Evolutionary conservation across 2,797 vertebrate species (phyloP), one percentile per base, ranked within the genome.

Genomic region (Chaenodraco wilsoni): DNA sequence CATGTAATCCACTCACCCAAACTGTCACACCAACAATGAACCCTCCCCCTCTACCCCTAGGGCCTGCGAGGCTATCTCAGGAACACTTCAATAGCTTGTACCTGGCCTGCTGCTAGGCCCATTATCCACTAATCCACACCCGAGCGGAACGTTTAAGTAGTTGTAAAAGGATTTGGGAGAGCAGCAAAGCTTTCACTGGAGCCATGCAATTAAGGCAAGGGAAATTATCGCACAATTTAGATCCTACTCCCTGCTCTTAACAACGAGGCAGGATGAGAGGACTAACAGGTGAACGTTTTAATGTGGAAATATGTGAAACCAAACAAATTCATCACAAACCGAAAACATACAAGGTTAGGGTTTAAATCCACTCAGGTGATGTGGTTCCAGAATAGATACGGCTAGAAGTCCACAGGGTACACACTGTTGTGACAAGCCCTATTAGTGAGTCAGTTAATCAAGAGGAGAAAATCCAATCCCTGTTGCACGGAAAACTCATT

Each of bases 1-100:
- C 88, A 91, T 93, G 93, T 95, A 95, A 95, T 95, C 93, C 93
- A 94, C 92, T 95, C 92, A 93, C 85, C 77, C 83, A 83, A 90
- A 89, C 88, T 92, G 93, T 93, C 92, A 93, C 89, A 91, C 75
- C 81, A 89, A 93, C 93, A 93, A 92, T 89, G 86, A 90, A 79
- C 81, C 79, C 79, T 82, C 81, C 85, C 78, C 72, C 70, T 52
- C 81, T 74, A 77, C 81, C 88, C 87, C 46, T 15, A 54, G 79
- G 90, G 88, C 81, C 74, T 54, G 80, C 78, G 72, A 89, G 78
- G 85, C 82, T 89, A 92, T 92, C 91, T 90, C 82, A 92, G 90
- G 85, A 93, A 88, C 88, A 91, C 89, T 91, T 90, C 74, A 90
- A 87, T 91, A 91, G 88, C 84, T 87, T 86, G 88, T 91, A 94